Evolutionary conservation across 1,140 invertebrate genomes (phyloP).

Genomic region (Epicauta chinensis): DNA sequence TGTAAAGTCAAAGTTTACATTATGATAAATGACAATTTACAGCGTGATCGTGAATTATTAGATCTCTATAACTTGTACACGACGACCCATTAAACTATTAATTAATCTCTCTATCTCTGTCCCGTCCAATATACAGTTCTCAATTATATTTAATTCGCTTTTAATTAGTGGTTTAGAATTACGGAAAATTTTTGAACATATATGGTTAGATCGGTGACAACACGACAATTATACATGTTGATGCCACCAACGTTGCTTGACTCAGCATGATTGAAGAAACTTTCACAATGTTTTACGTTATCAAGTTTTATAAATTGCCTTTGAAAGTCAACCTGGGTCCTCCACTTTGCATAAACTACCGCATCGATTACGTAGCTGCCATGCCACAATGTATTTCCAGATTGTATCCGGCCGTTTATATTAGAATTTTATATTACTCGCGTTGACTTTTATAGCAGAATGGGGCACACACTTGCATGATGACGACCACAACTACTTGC

Average conservation of each 20-base stretch:
- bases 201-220: too few relatives aligned
- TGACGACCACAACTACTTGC: too few relatives aligned
- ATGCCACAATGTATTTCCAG: slow-evolving; percentile 37
- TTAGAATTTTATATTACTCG: slow-evolving; percentile 39
- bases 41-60: slow-evolving; percentile 32
- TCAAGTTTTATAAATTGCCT: slow-evolving; percentile 40
- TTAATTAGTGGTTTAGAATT: too few relatives aligned
- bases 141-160: too few relatives aligned
- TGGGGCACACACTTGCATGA: too few relatives aligned
- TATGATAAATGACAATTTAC: slow-evolving; percentile 31
- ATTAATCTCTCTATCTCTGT: too few relatives aligned
- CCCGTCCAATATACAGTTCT: too few relatives aligned
- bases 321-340: slow-evolving; percentile 37
- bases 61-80: slow-evolving; percentile 30
- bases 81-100: slow-evolving; percentile 2
- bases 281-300: slow-evolving; percentile 37
- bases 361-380: slow-evolving; percentile 35
- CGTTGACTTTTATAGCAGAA: slow-evolving; percentile 14
- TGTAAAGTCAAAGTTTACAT: slow-evolving; percentile 26
- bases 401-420: slow-evolving; percentile 40
- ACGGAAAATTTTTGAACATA: too few relatives aligned
- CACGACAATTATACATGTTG: too few relatives aligned
- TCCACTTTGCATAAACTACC: slow-evolving; percentile 39
- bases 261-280: slow-evolving; percentile 33
- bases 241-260: too few relatives aligned